Percentiles rank a stretch among this genome's conserved stretches.
These are phyloP conservation scores for Puffinus mauretanicus DNA, from an alignment of 2,113 vertebrate genomes.

Conservation along the genomic window DNA sequence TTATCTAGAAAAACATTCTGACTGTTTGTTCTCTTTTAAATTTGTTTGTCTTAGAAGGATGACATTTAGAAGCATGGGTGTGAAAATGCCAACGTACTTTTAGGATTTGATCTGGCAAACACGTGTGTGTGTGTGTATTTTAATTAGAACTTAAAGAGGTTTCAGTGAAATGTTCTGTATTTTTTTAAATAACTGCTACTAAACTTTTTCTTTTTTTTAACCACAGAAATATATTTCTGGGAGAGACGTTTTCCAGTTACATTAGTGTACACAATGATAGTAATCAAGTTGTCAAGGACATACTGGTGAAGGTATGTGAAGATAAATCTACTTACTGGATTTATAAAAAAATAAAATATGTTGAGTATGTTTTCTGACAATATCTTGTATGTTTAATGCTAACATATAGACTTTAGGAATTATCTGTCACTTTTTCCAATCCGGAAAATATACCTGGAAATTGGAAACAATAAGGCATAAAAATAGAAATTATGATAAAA, in stretches of 20 bases:
- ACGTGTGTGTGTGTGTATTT: not conserved
- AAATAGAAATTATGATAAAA: not conserved
- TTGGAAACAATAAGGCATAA: not conserved
- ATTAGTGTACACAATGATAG: constrained; percentile 99
- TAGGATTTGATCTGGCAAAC: not conserved
- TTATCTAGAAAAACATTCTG: not conserved
- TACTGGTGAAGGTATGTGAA: constrained; percentile 90
- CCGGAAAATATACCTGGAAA: not conserved
- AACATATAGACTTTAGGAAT: not conserved
- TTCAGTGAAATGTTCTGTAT: not conserved
- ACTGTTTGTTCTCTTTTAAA: not conserved
- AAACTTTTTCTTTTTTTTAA: not conserved
- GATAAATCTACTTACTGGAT: not conserved
- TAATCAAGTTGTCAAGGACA: constrained; percentile 92
- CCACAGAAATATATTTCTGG: constrained; percentile 95
- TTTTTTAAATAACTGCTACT: not conserved
- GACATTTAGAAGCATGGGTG: not conserved
- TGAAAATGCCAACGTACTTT: not conserved
- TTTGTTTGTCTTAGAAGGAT: not conserved
- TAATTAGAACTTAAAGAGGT: not conserved
- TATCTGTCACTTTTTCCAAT: not conserved
- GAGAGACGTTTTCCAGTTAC: constrained; percentile 98
- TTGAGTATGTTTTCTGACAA: not conserved
- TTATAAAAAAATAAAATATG: not conserved
- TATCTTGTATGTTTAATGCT: not conserved